These are phyloP conservation scores for Scaptomyza pallida DNA, from an alignment of 1,140 invertebrate genomes.

Conservation along the genomic window DNA sequence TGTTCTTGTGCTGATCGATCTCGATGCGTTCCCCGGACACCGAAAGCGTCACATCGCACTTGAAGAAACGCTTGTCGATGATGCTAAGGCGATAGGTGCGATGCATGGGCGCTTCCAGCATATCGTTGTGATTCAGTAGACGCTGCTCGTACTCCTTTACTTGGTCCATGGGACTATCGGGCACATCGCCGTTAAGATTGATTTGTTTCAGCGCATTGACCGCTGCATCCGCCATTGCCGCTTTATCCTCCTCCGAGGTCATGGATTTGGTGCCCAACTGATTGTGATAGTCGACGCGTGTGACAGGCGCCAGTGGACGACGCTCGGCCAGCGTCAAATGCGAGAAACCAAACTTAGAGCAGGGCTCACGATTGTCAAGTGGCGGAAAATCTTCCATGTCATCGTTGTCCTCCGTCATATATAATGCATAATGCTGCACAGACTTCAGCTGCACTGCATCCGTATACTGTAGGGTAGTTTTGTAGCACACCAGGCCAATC, in stretches of 20 bases:
- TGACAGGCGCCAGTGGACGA: conserved; percentile 69
- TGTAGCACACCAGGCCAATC: conserved; percentile 96
- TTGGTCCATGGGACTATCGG: conserved; percentile 64
- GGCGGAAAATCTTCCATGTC: conserved; percentile 97
- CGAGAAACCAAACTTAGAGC: conserved; percentile 96
- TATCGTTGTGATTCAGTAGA: conserved; percentile 89
- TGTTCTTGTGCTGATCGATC: conserved; percentile 90
- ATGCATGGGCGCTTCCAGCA: conserved; percentile 93
- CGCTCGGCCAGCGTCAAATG: conserved; percentile 94
- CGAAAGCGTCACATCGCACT: conserved; percentile 92
- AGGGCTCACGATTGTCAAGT: conserved; percentile 93
- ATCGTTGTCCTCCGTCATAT: conserved; percentile 98
- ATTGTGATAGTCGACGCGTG: conserved; percentile 83
- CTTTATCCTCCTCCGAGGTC: conserved; percentile 77
- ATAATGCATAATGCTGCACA: conserved; percentile 91
- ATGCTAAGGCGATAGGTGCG: conserved; percentile 92
- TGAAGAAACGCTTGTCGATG: conserved; percentile 91
- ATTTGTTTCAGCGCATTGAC: conserved; percentile 58
- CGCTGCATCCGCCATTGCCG: conserved; percentile 58
- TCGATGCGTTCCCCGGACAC: conserved; percentile 96
- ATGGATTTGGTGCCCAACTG: conserved; percentile 76
- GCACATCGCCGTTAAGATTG: conserved; percentile 55
- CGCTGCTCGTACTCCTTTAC: conserved; percentile 84
- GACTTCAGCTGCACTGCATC: conserved; percentile 85
- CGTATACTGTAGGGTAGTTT: conserved; percentile 88